Conservation (phyloP, 1,140 invertebrate species). For the Platyscapa corneri region DNA sequence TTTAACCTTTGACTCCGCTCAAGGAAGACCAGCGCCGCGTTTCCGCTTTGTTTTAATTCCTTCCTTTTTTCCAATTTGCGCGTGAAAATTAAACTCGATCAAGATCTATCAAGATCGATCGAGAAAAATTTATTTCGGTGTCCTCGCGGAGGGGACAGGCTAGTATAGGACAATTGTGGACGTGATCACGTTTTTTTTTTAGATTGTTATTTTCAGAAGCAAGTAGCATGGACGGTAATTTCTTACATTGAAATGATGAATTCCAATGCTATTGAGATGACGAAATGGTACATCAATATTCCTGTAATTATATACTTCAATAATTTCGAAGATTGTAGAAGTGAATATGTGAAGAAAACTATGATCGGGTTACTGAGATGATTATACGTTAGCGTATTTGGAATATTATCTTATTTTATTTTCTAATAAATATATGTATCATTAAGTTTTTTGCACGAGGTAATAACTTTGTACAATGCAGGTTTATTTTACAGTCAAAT, state of each 20-base stretch:
- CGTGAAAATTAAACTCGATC: not conserved
- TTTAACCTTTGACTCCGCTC: not conserved
- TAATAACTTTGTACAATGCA: too few relatives aligned
- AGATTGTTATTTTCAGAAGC: not conserved
- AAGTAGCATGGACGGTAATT: not conserved
- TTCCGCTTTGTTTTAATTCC: not conserved
- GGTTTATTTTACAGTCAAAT: not conserved
- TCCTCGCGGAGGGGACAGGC: not conserved
- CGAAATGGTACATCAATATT: not conserved
- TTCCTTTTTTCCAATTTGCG: slow-evolving; percentile 7
- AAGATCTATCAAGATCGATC: not conserved
- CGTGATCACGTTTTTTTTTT: not conserved
- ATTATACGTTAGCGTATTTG: not conserved
- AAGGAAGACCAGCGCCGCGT: not conserved
- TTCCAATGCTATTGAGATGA: not conserved
- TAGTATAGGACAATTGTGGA: not conserved
- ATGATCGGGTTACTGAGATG: not conserved
- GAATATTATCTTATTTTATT: not conserved
- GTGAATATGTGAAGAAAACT: not conserved
- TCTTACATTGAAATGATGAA: not conserved
- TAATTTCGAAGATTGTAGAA: not conserved
- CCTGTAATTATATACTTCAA: not conserved
- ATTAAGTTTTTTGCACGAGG: too few relatives aligned
- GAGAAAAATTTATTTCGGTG: not conserved
- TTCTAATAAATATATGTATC: not conserved